phyloP scores from a whole-genome alignment of 2,797 vertebrate genomes.

The Diglossa cyanea region DNA sequence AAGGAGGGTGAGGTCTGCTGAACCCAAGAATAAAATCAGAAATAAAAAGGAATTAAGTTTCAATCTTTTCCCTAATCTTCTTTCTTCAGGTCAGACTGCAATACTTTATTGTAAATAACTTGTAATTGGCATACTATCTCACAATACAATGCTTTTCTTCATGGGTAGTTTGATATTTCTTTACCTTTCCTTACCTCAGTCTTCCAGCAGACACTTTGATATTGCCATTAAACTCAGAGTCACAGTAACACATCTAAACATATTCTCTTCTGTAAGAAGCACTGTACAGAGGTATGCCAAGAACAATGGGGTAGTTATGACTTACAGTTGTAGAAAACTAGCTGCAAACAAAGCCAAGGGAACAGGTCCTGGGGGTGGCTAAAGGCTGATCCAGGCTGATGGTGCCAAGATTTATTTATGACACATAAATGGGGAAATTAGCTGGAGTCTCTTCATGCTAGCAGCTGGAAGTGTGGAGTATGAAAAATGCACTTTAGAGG shows the following conservation, averaged over 20 bases:
- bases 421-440: background rate
- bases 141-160: rapidly evolving
- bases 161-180: background rate
- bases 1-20: background rate
- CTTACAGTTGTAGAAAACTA: background rate
- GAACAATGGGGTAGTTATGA: background rate
- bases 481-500: background rate
- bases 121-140: background rate
- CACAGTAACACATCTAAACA: background rate
- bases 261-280: background rate
- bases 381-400: background rate
- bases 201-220: background rate
- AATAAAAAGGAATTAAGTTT: background rate
- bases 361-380: background rate
- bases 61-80: background rate
- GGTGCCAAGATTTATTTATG: background rate
- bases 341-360: background rate
- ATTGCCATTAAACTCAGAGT: background rate
- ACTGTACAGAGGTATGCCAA: background rate
- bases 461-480: background rate
- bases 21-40: background rate
- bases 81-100: background rate
- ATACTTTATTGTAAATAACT: background rate
- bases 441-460: background rate
- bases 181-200: background rate